Conservation (phyloP, 1,140 invertebrate genomes). For the Brachionus paranguensis region DNA sequence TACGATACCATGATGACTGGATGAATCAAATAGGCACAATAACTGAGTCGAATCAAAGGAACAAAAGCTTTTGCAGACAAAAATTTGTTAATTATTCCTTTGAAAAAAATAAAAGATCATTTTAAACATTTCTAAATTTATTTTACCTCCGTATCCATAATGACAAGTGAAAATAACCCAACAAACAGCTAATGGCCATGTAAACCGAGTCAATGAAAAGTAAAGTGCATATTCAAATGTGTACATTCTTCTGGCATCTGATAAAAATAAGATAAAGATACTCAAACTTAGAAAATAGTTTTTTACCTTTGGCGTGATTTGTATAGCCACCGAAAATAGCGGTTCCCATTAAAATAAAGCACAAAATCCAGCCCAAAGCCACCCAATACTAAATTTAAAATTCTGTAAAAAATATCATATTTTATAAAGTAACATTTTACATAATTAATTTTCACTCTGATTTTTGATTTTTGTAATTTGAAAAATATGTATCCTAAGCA, state of each 20-base stretch:
- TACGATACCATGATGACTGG: constrained; percentile 37
- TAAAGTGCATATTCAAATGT: constrained; percentile 30
- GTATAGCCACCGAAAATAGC: constrained; percentile 27
- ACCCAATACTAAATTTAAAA: neutral
- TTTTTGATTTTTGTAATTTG: neutral
- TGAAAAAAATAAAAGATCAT: neutral
- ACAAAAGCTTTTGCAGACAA: constrained; percentile 72
- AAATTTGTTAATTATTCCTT: constrained; percentile 61
- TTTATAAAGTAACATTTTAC: neutral
- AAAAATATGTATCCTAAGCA: constrained; percentile 51
- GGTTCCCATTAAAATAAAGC: neutral
- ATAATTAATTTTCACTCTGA: neutral
- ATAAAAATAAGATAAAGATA: neutral
- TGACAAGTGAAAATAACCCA: constrained; percentile 38
- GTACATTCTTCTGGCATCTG: neutral
- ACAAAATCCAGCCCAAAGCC: neutral
- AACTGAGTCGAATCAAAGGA: constrained; percentile 78
- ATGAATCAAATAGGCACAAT: constrained; percentile 82
- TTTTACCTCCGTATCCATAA: constrained; percentile 53
- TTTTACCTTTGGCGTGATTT: neutral
- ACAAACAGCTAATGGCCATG: constrained; percentile 19
- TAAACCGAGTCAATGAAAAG: constrained; percentile 9
- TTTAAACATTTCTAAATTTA: neutral
- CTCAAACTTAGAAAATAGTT: neutral
- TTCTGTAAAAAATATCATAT: neutral